Base-by-base conservation (phyloP, 1,140 invertebrate genomes). In the Meloidogyne chitwoodi region DNA sequence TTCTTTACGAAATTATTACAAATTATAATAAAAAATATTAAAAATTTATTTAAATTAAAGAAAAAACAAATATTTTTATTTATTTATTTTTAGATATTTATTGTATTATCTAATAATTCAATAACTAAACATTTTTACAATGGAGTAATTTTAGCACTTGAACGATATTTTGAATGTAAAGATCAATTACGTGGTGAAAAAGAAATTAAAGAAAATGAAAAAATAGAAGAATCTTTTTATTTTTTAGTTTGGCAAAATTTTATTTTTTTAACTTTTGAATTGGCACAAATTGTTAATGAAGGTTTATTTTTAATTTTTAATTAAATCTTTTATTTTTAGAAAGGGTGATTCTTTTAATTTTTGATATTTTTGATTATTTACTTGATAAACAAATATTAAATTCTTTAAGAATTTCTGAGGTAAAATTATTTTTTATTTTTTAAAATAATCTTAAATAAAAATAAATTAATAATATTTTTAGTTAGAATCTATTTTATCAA, bases 151-250 rank as follows among this genome's bases (percentile, higher is more conserved):
- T 6, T 67, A n/a, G 19, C 65, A 24, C 22, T 67, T 34, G 65
- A 67, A 41, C 65, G 65, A 22, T 67, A 67, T 41, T 67, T 67
- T 41, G 65, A 67, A 67, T 67, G n/a, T 41, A 67, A 41, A 67
- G 10, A 31, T 41, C 6, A 31, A 19, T 41, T 67, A 31, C n/a
- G 65, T 19, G 10, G 22, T 19, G 19, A n/a, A 31, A 22, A 67
- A 41, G 65, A 67, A 41, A n/a, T 48, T 56, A 56, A 56, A 56
- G 48, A 56, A 56, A n/a, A 56, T n/a, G 48, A 56, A n/a, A 56
- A 56, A 8, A 22, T n/a, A 8, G 34, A 38, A 10, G 34, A 38
- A 38, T 38, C 3, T 56, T 56, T 56, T 56, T n/a, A 66, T 38
- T 67, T 67, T 67, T 31, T 31, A 22, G 38, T 67, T 67, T 67